Evolutionary conservation across 2,888 invertebrate species (phyloP).

Genomic region (Callimorpha dominula): DNA sequence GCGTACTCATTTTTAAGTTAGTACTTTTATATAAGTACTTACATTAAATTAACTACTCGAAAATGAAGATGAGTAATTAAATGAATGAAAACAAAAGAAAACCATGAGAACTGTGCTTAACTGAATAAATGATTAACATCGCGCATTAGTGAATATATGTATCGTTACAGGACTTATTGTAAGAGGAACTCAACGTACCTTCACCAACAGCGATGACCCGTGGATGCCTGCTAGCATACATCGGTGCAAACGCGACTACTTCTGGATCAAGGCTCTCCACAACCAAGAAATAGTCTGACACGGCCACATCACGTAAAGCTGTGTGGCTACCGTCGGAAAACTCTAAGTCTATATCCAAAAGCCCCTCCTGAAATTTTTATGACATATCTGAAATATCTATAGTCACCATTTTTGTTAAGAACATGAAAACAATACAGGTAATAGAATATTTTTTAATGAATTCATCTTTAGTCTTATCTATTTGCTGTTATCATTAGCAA

Average conservation of each 20-base stretch:
- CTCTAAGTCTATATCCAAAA: slow-evolving; percentile 96
- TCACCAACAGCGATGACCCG: slow-evolving; percentile 98
- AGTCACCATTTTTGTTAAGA: too few species aligned
- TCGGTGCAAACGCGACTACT: slow-evolving; percentile 96
- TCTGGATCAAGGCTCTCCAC: slow-evolving; percentile 96
- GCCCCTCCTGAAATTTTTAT: slow-evolving; percentile 90
- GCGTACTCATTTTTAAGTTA: background rate
- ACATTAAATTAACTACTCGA: background rate
- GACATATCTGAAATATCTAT: background rate
- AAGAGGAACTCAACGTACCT: slow-evolving; percentile 77
- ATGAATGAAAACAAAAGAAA: background rate
- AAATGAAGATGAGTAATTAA: background rate
- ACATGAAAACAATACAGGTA: too few species aligned
- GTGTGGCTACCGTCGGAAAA: slow-evolving; percentile 96
- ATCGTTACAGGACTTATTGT: background rate
- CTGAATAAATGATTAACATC: background rate
- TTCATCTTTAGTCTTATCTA: too few species aligned
- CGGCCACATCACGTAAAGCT: slow-evolving; percentile 93
- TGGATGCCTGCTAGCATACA: slow-evolving; percentile 95
- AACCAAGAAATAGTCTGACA: slow-evolving; percentile 94
- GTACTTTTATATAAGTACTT: background rate
- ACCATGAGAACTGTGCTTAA: background rate
- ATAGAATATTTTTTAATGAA: too few species aligned
- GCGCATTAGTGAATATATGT: background rate
- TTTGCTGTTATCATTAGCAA: too few species aligned